Conservation (phyloP, 2,888 invertebrate genomes). For the Cyclophora albipunctata region DNA sequence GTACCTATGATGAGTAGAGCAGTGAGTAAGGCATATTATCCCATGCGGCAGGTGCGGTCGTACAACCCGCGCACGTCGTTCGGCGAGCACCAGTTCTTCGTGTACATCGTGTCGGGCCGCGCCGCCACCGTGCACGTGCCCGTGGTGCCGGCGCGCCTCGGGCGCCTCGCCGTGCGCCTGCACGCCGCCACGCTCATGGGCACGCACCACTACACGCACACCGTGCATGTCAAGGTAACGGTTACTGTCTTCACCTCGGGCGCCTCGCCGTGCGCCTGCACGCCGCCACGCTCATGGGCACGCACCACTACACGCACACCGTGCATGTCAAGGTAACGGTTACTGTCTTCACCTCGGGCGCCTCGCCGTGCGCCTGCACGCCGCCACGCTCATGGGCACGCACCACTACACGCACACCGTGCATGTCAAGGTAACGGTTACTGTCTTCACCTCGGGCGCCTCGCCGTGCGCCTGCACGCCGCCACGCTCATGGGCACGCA, state of each 20-base stretch:
- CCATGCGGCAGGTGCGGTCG: slow-evolving; percentile 75
- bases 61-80: slow-evolving; percentile 93
- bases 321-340: slow-evolving; percentile 58
- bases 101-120: slow-evolving; percentile 87
- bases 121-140: slow-evolving; percentile 91
- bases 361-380: slow-evolving; percentile 79
- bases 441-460: slow-evolving; percentile 47
- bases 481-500: slow-evolving; percentile 73
- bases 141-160: slow-evolving; percentile 82
- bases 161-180: slow-evolving; percentile 74
- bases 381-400: slow-evolving; percentile 76
- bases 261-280: slow-evolving; percentile 78
- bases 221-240: slow-evolving; percentile 58
- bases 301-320: slow-evolving; percentile 32
- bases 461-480: slow-evolving; percentile 80
- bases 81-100: slow-evolving; percentile 96
- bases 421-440: slow-evolving; percentile 41
- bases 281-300: slow-evolving; percentile 79
- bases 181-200: slow-evolving; percentile 81
- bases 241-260: slow-evolving; percentile 36
- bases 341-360: slow-evolving; percentile 41
- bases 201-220: slow-evolving; percentile 32
- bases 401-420: slow-evolving; percentile 50
- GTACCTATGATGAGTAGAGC: no score
- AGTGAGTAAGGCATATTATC: no score